Percentiles rank a stretch among this genome's conserved stretches.
Conservation (phyloP, 2,113 vertebrate species). For the Phylloscopus trochiloides region DNA sequence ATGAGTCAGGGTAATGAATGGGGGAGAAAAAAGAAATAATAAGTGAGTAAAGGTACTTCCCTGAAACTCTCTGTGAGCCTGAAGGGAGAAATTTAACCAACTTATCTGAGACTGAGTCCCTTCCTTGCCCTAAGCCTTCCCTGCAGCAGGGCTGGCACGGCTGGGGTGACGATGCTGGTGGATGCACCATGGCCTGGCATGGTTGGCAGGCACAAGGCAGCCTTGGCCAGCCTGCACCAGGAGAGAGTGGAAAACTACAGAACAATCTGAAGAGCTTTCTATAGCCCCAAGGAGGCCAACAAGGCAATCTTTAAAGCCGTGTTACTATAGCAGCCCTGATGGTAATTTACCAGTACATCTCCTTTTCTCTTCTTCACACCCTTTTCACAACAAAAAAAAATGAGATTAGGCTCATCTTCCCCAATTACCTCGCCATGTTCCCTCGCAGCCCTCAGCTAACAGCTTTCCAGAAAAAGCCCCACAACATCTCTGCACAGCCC, state of each 20-base stretch:
- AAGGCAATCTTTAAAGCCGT: conserved; percentile 20
- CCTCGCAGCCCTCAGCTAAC: neutral
- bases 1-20: neutral
- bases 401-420: conserved; percentile 48
- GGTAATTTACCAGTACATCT: conserved; percentile 56
- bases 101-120: neutral
- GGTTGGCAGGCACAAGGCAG: neutral
- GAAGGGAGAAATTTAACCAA: neutral
- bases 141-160: neutral
- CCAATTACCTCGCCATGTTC: conserved; percentile 17
- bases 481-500: fast-evolving
- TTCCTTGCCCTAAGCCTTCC: neutral
- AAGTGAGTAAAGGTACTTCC: neutral
- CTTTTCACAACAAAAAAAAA: conserved; percentile 43
- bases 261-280: conserved; percentile 14
- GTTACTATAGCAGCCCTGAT: conserved; percentile 69
- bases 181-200: fast-evolving
- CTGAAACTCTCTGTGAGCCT: neutral
- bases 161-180: neutral
- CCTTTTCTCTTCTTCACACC: conserved; percentile 43
- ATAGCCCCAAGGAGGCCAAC: conserved; percentile 37
- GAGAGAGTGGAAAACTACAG: conserved; percentile 62
- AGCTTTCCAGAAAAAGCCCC: neutral
- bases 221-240: neutral
- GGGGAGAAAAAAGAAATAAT: neutral